Evolutionary conservation across 2,113 vertebrate species (phyloP).

Genomic region (Rhadina sibilatrix): DNA sequence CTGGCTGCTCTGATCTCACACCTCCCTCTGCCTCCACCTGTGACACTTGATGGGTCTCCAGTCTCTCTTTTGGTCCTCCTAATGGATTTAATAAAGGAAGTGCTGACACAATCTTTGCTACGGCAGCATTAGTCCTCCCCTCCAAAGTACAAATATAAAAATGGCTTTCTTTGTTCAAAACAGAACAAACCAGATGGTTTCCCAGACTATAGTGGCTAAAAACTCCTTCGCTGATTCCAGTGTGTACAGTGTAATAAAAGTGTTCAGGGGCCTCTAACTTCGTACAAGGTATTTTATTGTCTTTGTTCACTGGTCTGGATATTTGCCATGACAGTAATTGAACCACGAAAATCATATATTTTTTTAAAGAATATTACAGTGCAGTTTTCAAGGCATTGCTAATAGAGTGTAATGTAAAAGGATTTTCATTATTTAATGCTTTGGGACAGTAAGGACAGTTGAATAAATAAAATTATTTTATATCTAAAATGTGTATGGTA

Average conservation of each 20-base stretch:
- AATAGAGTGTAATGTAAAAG: constrained; percentile 11
- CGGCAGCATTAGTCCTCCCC: constrained; percentile 10
- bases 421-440: constrained; percentile 5
- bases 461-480: constrained; percentile 30
- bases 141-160: constrained; percentile 52
- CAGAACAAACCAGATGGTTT: constrained; percentile 68
- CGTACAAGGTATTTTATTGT: constrained; percentile 63
- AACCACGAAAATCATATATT: constrained; percentile 47
- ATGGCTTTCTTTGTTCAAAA: constrained; percentile 67
- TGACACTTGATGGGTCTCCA: constrained; percentile 18
- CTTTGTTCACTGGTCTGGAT: constrained; percentile 65
- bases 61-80: constrained; percentile 4
- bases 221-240: constrained; percentile 63
- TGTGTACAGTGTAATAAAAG: constrained; percentile 67
- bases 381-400: neutral
- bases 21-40: constrained; percentile 25
- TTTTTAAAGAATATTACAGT: constrained; percentile 43
- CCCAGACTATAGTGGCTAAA: constrained; percentile 59
- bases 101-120: constrained; percentile 57
- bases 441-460: constrained; percentile 26
- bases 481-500: neutral
- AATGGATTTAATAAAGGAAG: constrained; percentile 66
- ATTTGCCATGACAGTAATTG: constrained; percentile 69
- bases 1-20: neutral
- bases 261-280: constrained; percentile 59